phyloP scores from a whole-genome alignment of 1,140 invertebrate genomes.

The Lordiphosa stackelbergi region DNA sequence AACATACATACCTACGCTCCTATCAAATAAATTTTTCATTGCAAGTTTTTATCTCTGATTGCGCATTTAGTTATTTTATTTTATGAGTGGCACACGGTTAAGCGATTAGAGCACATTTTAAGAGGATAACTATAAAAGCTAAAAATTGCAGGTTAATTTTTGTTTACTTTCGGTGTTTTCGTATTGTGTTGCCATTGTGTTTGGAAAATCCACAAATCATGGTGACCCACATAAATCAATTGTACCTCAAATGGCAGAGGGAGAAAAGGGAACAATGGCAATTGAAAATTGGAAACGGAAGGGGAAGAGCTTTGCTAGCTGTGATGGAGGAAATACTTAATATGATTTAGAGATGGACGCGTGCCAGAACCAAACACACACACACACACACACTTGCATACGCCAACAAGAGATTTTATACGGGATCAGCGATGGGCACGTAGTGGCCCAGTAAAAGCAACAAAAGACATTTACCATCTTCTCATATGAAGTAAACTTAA shows the following conservation, averaged over 20 bases:
- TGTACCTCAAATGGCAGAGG: neutral
- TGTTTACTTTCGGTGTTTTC: conserved; percentile 20
- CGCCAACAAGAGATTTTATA: no score
- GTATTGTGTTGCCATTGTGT: neutral
- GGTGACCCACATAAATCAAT: conserved; percentile 21
- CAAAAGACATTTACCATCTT: no score
- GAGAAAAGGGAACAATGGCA: no score
- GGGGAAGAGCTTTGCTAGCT: no score
- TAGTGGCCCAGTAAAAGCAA: no score
- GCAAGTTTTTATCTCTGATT: conserved; percentile 54
- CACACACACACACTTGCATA: no score
- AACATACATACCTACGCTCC: conserved; percentile 1
- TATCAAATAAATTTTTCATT: conserved; percentile 46
- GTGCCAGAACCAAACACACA: no score
- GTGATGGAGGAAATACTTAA: no score
- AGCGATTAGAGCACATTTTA: conserved; percentile 31
- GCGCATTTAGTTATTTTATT: conserved; percentile 9
- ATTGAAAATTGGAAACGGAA: no score
- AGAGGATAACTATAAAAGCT: neutral
- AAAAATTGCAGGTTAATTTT: conserved; percentile 4
- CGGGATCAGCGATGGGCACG: no score
- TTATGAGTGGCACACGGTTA: conserved; percentile 15
- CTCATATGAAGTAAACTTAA: no score
- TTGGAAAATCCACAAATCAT: conserved; percentile 14
- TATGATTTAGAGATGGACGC: no score